phyloP scores from a whole-genome alignment of 2,113 vertebrate genomes.

The Syngnathoides biaculeatus region DNA sequence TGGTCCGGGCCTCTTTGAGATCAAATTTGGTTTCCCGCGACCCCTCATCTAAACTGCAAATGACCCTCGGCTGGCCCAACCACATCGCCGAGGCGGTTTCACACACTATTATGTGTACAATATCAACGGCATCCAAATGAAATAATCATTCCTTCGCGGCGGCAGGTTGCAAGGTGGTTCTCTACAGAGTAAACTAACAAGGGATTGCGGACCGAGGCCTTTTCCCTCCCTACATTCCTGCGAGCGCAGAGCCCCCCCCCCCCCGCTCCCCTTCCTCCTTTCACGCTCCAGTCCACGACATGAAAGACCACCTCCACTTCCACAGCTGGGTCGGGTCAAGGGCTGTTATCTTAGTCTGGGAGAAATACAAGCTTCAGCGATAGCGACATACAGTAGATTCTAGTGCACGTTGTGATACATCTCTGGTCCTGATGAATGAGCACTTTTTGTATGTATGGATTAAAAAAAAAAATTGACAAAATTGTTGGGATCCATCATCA shows the following conservation, averaged over 20 bases:
- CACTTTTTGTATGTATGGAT: neutral
- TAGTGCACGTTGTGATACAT: neutral
- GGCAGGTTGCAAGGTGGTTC: neutral
- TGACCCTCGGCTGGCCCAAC: too few relatives aligned
- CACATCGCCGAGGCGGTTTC: too few relatives aligned
- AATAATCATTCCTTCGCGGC: too few relatives aligned
- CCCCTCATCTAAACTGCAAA: too few relatives aligned
- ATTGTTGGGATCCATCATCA: neutral
- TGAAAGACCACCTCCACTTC: conserved; percentile 45
- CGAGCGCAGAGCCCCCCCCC: conserved; percentile 17
- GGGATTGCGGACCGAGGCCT: neutral
- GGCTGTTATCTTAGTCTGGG: conserved; percentile 19
- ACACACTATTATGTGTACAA: too few relatives aligned
- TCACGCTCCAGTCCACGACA: conserved; percentile 50
- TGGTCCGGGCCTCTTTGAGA: too few relatives aligned
- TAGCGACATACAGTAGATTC: neutral
- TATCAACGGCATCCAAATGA: too few relatives aligned
- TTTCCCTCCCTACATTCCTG: conserved; percentile 51
- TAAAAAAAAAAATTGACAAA: neutral
- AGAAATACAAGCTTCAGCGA: conserved; percentile 11
- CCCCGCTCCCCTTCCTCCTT: neutral
- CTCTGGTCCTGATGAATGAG: neutral
- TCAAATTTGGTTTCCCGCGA: too few relatives aligned
- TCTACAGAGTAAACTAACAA: conserved; percentile 6
- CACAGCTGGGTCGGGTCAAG: conserved; percentile 15